Percentiles rank a stretch among this genome's conserved stretches.
Evolutionary conservation across 2,888 invertebrate genomes (phyloP).

Genomic region (Diplolepis rosae): DNA sequence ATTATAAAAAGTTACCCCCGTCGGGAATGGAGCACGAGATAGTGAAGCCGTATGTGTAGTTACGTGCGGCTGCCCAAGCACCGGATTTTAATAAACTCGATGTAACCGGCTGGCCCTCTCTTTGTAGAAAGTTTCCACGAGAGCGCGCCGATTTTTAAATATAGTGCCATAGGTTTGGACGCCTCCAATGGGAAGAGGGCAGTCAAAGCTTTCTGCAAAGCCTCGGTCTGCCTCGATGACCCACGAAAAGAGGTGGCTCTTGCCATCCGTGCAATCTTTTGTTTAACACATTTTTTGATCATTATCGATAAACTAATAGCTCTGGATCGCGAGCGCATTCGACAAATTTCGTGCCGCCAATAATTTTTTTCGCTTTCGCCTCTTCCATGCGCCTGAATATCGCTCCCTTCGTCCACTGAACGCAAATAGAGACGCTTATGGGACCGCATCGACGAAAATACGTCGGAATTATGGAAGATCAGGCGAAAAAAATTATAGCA

Average conservation of each 20-base stretch:
- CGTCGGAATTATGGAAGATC: slow-evolving; percentile 29
- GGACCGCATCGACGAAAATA: slow-evolving; percentile 17
- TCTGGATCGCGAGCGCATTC: slow-evolving; percentile 67
- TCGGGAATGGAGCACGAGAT: neutral
- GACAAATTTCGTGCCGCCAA: slow-evolving; percentile 66
- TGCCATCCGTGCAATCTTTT: slow-evolving; percentile 74
- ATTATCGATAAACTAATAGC: slow-evolving; percentile 70
- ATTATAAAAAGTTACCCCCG: no score
- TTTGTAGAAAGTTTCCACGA: slow-evolving; percentile 71
- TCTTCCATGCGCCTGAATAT: slow-evolving; percentile 57
- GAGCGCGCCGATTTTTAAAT: slow-evolving; percentile 73
- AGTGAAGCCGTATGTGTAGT: slow-evolving; percentile 37
- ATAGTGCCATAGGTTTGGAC: slow-evolving; percentile 70
- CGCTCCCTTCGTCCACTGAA: slow-evolving; percentile 39
- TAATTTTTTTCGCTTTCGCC: slow-evolving; percentile 53
- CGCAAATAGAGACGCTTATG: slow-evolving; percentile 7
- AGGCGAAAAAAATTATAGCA: slow-evolving; percentile 27
- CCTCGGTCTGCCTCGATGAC: slow-evolving; percentile 68
- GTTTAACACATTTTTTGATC: slow-evolving; percentile 73
- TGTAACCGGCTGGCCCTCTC: slow-evolving; percentile 63
- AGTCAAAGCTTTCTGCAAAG: slow-evolving; percentile 70
- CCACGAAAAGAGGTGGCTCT: slow-evolving; percentile 70
- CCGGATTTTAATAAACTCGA: slow-evolving; percentile 44
- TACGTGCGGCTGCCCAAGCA: slow-evolving; percentile 49
- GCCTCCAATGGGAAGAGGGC: slow-evolving; percentile 55